Evolutionary conservation across 2,888 invertebrate species (phyloP), one percentile per base, ranked within the genome.

Genomic region (Lacanobia oleracea): DNA sequence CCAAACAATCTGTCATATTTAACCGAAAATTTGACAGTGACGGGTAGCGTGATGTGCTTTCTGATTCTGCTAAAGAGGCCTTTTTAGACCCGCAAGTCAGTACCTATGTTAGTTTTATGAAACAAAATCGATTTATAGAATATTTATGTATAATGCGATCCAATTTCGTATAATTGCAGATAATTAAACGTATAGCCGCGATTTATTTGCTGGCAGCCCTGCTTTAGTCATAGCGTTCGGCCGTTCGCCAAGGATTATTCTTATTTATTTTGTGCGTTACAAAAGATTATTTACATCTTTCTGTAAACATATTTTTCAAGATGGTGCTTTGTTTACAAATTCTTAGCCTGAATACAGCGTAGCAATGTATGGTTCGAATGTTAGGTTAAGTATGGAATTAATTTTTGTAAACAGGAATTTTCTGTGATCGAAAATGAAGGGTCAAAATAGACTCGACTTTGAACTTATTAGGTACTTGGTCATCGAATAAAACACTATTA

Each of bases 351-450:
- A 23, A 7, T n/a, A 12, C 33, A 68, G 5, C 10, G 16, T 45
- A n/a, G 6, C 14, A 43, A 60, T 48, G 14, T 18, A 63, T 43
- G 64, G 14, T 43, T 45, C 7, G 56, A 65, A 27, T 54, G 21
- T 51, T 48, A 77, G 76, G 48, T 76, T 75, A 75, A 40, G 72
- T 76, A 16, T 64, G 27, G 8, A 64, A 73, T 43, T 43, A 14
- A 23, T 43, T 69, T 69, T 14, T 75, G 40, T 54, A 23, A 64
- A 37, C 45, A 50, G 12, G 4, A 10, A n/a, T 21, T 72, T 50
- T 56, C 5, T n/a, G 40, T 14, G 0, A 33, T 8, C 2, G 10
- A 72, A 57, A 59, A 57, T 27, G 12, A 64, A 40, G n/a, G 72
- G 21, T 71, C n/a, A 61, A 4, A n/a, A 60, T 6, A 45, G 14